Evolutionary conservation across 2,888 invertebrate species (phyloP).

Genomic region (Cosmia trapezina): DNA sequence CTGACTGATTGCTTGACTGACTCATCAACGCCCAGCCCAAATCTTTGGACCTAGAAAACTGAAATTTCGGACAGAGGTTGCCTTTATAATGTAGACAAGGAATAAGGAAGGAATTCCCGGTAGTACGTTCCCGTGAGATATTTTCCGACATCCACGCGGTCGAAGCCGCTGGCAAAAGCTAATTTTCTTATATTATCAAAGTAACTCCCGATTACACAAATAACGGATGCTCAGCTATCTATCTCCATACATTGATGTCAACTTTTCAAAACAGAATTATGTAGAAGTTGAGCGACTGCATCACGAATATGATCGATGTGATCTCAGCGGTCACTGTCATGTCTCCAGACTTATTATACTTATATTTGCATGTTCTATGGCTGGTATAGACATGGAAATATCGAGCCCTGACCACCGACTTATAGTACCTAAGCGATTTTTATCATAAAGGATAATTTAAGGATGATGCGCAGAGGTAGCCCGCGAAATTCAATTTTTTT

Average conservation of each 20-base stretch:
- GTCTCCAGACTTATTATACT: conserved; percentile 4
- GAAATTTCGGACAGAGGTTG: no score
- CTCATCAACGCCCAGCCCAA: no score
- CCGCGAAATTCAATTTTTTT: no score
- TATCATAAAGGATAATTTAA: no score
- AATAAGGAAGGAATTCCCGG: no score
- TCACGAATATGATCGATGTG: conserved; percentile 52
- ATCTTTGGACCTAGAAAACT: no score
- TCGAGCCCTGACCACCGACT: neutral
- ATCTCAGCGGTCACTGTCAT: conserved; percentile 9
- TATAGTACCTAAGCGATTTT: neutral
- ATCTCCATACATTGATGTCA: conserved; percentile 54
- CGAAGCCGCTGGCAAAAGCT: no score
- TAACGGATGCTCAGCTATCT: conserved; percentile 10
- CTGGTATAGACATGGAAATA: neutral
- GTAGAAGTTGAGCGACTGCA: conserved; percentile 31
- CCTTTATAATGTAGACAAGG: no score
- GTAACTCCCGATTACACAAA: conserved; percentile 8
- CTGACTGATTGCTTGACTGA: no score
- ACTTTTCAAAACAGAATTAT: conserved; percentile 46
- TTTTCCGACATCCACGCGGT: no score
- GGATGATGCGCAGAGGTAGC: no score
- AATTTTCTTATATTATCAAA: neutral
- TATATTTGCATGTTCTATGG: conserved; percentile 17
- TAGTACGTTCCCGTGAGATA: no score